These are phyloP conservation scores for Clunio marinus DNA, from an alignment of 2,888 invertebrate genomes.

Conservation along the genomic window DNA sequence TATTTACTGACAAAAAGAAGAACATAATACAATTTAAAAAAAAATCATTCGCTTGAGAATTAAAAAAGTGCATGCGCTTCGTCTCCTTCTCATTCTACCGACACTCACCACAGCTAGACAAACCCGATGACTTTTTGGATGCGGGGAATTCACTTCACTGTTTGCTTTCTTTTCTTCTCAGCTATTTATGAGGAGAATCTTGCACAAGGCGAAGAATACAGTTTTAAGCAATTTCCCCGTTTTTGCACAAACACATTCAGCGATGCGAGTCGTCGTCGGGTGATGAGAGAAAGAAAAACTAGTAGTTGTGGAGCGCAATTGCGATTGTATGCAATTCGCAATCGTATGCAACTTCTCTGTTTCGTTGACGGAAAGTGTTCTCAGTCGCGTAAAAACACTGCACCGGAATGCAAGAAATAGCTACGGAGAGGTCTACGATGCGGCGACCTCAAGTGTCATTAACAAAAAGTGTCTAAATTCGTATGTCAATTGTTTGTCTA, in stretches of 20 bases:
- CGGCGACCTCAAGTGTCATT: constrained; percentile 39
- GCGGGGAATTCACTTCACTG: constrained; percentile 39
- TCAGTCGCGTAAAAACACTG: constrained; percentile 39
- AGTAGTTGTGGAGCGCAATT: constrained; percentile 3
- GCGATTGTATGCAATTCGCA: constrained; percentile 25
- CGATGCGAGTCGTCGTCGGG: not conserved
- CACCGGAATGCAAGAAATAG: constrained; percentile 39
- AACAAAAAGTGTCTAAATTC: constrained; percentile 39
- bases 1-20: constrained; percentile 16
- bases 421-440: constrained; percentile 39
- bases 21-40: constrained; percentile 35
- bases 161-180: constrained; percentile 18
- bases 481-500: constrained; percentile 33
- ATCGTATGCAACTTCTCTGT: constrained; percentile 35
- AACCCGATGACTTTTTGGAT: constrained; percentile 31
- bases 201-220: too few species aligned
- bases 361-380: constrained; percentile 28
- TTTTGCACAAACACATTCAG: constrained; percentile 2
- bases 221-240: too few species aligned
- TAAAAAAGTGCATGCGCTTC: constrained; percentile 35
- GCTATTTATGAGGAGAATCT: not conserved
- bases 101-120: constrained; percentile 7
- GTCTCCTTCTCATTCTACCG: constrained; percentile 28
- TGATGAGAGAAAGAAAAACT: constrained; percentile 10
- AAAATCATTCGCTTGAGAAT: constrained; percentile 15